These are phyloP conservation scores for Lasiurus cinereus DNA, from an alignment of 2,113 vertebrate genomes.

Conservation along the genomic window DNA sequence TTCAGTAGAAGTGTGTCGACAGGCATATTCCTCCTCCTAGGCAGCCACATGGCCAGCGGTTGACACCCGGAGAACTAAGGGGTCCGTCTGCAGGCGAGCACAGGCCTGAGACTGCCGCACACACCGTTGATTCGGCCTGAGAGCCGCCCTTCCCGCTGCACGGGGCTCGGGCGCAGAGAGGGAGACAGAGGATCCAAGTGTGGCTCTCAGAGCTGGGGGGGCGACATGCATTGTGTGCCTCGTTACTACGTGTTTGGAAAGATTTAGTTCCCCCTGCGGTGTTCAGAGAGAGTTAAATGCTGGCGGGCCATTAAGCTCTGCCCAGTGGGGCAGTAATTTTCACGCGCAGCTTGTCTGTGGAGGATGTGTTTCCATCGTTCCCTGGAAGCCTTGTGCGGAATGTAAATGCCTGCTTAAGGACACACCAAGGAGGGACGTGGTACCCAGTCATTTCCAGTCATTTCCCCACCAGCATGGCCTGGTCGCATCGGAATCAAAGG, in stretches of 20 bases:
- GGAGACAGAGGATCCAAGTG: background rate
- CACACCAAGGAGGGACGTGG: background rate
- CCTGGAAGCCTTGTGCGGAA: constrained; percentile 56
- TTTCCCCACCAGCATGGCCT: background rate
- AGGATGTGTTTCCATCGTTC: constrained; percentile 67
- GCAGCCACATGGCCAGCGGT: constrained; percentile 37
- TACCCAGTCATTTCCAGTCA: background rate
- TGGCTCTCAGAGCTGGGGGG: background rate
- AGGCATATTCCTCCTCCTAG: constrained; percentile 37
- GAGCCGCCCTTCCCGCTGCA: background rate
- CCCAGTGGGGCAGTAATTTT: constrained; percentile 62
- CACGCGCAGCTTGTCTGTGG: constrained; percentile 22
- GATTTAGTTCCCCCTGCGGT: constrained; percentile 43
- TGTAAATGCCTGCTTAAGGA: constrained; percentile 46
- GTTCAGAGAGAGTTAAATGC: constrained; percentile 58
- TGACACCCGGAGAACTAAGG: constrained; percentile 6
- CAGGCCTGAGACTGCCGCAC: background rate
- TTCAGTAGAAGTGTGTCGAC: constrained; percentile 49
- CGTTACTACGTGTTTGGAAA: constrained; percentile 64
- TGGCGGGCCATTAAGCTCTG: constrained; percentile 27
- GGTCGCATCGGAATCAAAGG: constrained; percentile 48
- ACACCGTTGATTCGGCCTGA: background rate
- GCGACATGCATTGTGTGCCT: background rate
- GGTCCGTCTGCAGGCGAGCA: background rate
- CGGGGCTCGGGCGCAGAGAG: background rate